Evolutionary conservation across 2,113 vertebrate species (phyloP).

Genomic region (Stercorarius parasiticus): DNA sequence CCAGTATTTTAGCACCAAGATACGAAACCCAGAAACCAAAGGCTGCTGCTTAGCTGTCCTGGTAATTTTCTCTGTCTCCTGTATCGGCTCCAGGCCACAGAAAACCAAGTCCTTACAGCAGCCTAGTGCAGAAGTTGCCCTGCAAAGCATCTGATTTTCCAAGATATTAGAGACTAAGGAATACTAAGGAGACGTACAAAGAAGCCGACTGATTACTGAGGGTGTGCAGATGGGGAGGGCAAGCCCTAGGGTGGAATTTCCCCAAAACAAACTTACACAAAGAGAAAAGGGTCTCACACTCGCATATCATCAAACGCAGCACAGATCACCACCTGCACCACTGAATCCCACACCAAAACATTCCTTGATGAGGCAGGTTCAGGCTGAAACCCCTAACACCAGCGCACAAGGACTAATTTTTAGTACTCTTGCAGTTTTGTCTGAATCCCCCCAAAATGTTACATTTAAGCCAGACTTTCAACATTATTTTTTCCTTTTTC

Average conservation of each 20-base stretch:
- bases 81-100: accelerated
- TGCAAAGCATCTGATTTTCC: background rate
- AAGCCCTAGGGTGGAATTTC: background rate
- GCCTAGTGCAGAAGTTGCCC: background rate
- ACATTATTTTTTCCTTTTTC: background rate
- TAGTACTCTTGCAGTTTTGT: background rate
- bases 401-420: background rate
- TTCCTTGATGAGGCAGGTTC: background rate
- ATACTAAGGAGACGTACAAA: too few species aligned
- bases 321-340: background rate
- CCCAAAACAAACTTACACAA: background rate
- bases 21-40: background rate
- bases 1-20: background rate
- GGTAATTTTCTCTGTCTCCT: background rate
- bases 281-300: accelerated
- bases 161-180: background rate
- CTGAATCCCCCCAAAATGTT: accelerated
- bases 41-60: background rate
- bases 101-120: background rate
- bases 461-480: background rate
- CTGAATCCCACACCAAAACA: background rate
- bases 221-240: accelerated
- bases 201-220: accelerated
- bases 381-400: background rate
- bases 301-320: accelerated